Conservation (phyloP, 2,113 vertebrate species). For the Oceanites oceanicus region DNA sequence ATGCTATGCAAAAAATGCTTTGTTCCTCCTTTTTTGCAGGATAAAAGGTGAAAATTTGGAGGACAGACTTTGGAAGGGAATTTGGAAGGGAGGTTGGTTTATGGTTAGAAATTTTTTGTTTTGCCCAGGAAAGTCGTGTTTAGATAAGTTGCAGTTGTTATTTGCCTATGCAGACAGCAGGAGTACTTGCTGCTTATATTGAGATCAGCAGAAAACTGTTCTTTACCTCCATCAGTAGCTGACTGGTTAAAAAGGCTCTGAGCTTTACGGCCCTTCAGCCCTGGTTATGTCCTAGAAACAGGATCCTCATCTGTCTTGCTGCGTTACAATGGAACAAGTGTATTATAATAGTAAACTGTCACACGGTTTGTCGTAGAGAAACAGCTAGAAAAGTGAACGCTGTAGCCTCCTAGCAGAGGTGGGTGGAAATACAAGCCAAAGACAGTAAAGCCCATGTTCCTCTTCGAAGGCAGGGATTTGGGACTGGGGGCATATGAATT, state of each 20-base stretch:
- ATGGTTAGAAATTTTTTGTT: neutral
- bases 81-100: neutral
- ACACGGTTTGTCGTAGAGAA: neutral
- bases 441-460: neutral
- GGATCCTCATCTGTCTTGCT: neutral
- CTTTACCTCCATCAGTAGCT: neutral
- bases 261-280: neutral
- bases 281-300: neutral
- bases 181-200: neutral
- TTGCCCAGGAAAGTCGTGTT: neutral
- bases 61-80: neutral
- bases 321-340: neutral
- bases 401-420: neutral
- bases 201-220: neutral
- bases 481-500: neutral
- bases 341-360: accelerated
- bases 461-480: neutral
- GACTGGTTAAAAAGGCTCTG: neutral
- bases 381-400: neutral
- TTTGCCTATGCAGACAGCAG: neutral
- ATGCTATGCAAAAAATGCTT: neutral
- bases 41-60: neutral
- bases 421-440: neutral
- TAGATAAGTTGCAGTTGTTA: accelerated
- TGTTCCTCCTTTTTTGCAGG: neutral